Conservation (phyloP, 92 coral and sea anemone species). For the Galaxea fascicularis region DNA sequence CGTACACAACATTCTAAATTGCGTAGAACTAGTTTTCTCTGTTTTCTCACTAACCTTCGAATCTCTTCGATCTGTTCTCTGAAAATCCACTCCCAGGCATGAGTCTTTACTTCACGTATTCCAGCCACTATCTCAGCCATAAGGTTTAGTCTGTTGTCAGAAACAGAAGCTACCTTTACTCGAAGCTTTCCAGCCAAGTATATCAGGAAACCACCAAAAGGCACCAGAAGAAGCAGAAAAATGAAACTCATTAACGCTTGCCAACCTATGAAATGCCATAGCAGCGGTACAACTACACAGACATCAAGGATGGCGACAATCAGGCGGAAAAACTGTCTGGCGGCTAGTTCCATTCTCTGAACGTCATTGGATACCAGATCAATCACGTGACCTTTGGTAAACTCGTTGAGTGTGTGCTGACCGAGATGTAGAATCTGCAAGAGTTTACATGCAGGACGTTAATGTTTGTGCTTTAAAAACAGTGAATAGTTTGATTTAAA, state of each 20-base stretch:
- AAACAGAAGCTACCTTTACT: conserved; percentile 25
- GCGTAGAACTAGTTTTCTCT: too few species aligned
- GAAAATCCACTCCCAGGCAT: conserved; percentile 52
- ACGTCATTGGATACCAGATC: conserved; percentile 55
- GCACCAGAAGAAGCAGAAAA: conserved; percentile 44
- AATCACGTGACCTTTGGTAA: conserved; percentile 56
- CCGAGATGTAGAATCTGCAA: conserved; percentile 36
- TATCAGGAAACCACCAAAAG: conserved; percentile 37
- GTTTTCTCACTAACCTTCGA: conserved; percentile 18
- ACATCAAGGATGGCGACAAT: conserved; percentile 50
- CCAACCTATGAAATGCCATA: conserved; percentile 51
- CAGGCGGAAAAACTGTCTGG: conserved; percentile 53
- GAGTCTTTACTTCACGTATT: conserved; percentile 51
- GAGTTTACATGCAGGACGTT: background rate
- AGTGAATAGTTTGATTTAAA: background rate
- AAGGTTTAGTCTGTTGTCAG: conserved; percentile 36
- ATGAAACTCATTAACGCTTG: conserved; percentile 44
- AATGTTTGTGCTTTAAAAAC: background rate
- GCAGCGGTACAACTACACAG: conserved; percentile 33
- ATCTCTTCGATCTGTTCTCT: conserved; percentile 19
- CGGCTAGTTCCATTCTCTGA: conserved; percentile 55
- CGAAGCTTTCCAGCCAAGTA: conserved; percentile 44
- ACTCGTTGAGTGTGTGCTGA: conserved; percentile 43
- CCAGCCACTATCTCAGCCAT: conserved; percentile 60
- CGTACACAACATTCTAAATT: too few species aligned